Conservation (phyloP, 30 jellyfish, hydroid and myxozoan genomes). For the Nemopilema nomurai region DNA sequence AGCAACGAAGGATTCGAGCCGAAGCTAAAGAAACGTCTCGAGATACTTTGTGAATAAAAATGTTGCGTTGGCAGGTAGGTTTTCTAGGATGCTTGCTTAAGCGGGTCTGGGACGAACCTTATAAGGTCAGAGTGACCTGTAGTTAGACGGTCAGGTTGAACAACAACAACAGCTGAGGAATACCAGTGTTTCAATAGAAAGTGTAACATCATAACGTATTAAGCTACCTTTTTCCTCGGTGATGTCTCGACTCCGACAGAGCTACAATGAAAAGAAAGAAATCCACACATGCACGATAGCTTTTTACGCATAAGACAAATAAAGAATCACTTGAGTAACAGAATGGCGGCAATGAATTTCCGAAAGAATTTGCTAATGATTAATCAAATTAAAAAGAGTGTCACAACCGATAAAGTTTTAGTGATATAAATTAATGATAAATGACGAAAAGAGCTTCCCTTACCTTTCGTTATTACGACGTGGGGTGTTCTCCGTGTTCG, state of each 20-base stretch:
- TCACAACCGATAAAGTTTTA: neutral
- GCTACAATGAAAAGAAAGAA: neutral
- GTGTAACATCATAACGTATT: neutral
- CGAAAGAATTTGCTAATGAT: no score
- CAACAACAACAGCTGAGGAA: neutral
- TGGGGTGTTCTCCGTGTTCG: slow-evolving; percentile 11
- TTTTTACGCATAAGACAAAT: neutral
- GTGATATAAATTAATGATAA: neutral
- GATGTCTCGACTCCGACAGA: slow-evolving; percentile 12
- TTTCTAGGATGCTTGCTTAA: no score
- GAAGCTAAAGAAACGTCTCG: no score
- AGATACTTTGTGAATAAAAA: no score
- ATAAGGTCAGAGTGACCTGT: neutral
- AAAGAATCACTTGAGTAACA: neutral
- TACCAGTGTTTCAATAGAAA: neutral
- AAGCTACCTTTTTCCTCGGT: slow-evolving; percentile 42
- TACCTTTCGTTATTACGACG: slow-evolving; percentile 3
- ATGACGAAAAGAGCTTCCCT: no score
- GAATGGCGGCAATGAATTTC: no score
- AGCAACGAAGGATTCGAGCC: no score
- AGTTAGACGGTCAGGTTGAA: neutral
- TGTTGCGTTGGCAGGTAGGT: no score
- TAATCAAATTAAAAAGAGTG: no score
- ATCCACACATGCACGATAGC: neutral
- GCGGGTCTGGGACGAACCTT: no score